Evolutionary conservation across 2,113 vertebrate species (phyloP), one percentile per base, ranked within the genome.

Genomic region (Sorex araneus): DNA sequence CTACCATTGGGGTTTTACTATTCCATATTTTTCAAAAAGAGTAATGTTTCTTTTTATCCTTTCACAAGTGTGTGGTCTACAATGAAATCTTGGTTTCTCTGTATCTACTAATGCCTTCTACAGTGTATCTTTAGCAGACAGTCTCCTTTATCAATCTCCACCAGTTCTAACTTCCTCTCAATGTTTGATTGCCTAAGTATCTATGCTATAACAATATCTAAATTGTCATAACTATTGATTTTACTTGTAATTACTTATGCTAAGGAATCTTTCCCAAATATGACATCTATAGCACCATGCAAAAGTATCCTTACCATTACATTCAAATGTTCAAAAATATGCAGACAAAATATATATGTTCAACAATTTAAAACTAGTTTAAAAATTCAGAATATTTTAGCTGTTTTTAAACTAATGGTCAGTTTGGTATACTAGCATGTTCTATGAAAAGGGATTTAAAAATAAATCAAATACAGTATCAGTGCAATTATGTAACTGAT

Each of bases 221-320:
- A 80, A 66, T 4, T 54, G 28, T 43, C 8, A 63, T 21, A 74
- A 74, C 32, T 18, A n/a, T 16, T 19, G 11, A 30, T 54, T 90
- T 79, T 36, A 18, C 10, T 76, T 76, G 6, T 43, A 25, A 27
- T 16, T 76, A 83, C 80, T 73, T 27, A 80, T 81, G 57, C 16
- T 45, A 76, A 87, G 36, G 60, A 82, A 79, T 19, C 10, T 76
- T 86, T 27, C 23, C 19, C 45, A 90, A 79, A 75, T 66, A 76
- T n/a, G 19, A 19, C 75, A 76, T 28, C 36, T 40, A 40, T 40
- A 81, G 19, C 3, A 75, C 1, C 47, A 13, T 63, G 25, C 2
- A 32, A 19, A 69, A 60, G 54, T 75, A 69, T 75, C 25, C 25
- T 45, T 19, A 66, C 32, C 23, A 34, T 27, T 45, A 25, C 3